Evolutionary conservation across 2,113 vertebrate species (phyloP).

Genomic region (Crocuta crocuta): DNA sequence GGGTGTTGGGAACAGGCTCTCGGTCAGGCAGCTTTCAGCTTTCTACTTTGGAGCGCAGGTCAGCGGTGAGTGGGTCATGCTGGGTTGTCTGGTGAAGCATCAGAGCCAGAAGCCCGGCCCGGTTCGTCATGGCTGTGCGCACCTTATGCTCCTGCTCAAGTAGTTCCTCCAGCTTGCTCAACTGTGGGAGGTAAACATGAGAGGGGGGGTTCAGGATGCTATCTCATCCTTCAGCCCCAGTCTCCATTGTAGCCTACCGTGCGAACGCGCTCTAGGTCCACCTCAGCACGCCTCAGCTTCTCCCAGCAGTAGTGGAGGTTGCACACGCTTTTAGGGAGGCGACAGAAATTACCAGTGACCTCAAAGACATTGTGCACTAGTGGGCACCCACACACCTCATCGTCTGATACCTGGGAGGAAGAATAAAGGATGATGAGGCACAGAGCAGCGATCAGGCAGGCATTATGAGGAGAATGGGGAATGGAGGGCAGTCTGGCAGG

Average conservation of each 20-base stretch:
- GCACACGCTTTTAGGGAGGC: conserved; percentile 88
- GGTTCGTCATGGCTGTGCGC: conserved; percentile 90
- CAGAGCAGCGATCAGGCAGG: background rate
- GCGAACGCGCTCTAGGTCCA: conserved; percentile 89
- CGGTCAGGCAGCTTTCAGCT: conserved; percentile 81
- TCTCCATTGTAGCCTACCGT: conserved; percentile 81
- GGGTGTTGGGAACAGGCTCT: background rate
- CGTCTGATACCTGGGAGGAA: background rate
- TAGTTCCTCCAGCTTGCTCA: conserved; percentile 93
- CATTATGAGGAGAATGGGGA: background rate
- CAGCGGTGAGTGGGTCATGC: conserved; percentile 91
- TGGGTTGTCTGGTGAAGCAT: conserved; percentile 94
- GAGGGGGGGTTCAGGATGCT: background rate
- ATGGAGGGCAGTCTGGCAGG: background rate
- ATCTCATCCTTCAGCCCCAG: background rate
- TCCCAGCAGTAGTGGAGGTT: conserved; percentile 92
- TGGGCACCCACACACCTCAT: conserved; percentile 91
- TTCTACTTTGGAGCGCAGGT: conserved; percentile 89
- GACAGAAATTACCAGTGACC: conserved; percentile 90
- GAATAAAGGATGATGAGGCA: background rate
- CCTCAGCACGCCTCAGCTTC: conserved; percentile 90
- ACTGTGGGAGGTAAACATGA: conserved; percentile 78
- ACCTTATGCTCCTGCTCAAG: conserved; percentile 92
- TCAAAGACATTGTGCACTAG: conserved; percentile 91
- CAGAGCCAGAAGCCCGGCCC: conserved; percentile 90